Evolutionary conservation across 2,888 invertebrate genomes (phyloP), one percentile per base, ranked within the genome.

Genomic region (Epirrhoe alternata): DNA sequence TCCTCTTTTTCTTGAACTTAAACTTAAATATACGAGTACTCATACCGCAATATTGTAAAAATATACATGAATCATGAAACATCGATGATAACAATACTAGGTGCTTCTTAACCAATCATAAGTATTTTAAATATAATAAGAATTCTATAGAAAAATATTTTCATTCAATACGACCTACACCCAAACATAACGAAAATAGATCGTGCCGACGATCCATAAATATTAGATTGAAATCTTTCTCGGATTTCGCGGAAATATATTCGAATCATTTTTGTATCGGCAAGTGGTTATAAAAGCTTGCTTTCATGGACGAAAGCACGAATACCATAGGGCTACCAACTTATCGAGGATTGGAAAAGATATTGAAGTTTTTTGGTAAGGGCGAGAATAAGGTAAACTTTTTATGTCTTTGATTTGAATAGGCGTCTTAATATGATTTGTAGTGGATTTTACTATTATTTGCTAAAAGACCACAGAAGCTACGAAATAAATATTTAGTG

Each of bases 171-270:
- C 12, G 6, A 17, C 14, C 6, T 12, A 10, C 45, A 38, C 51
- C 62, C 62, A 55, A 66, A 63, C 54, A 66, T 59, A 70, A 57
- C 54, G 50, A 64, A 70, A 72, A 66, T 70, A 69, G 69, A 67
- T 61, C 66, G 64, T 53, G 53, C 62, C 60, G 61, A 68, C 64
- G 56, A 66, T 61, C 63, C 70, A 70, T 68, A 66, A 69, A 72
- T 70, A 72, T 69, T 69, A 64, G 54, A 72, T 72, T 56, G 70
- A 68, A 66, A 67, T 68, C 64, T 66, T 55, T 62, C 45, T 45
- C 52, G 47, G 52, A 64, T 62, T 58, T 54, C 52, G 56, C 31
- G 38, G 42, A 60, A 64, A 64, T 59, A 50, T 63, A 50, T 61
- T 64, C 35, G 47, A 67, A 51, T 55, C 62, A 68, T 67, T 67